phyloP scores from a whole-genome alignment of 2,113 vertebrate genomes.

The Misgurnus anguillicaudatus region DNA sequence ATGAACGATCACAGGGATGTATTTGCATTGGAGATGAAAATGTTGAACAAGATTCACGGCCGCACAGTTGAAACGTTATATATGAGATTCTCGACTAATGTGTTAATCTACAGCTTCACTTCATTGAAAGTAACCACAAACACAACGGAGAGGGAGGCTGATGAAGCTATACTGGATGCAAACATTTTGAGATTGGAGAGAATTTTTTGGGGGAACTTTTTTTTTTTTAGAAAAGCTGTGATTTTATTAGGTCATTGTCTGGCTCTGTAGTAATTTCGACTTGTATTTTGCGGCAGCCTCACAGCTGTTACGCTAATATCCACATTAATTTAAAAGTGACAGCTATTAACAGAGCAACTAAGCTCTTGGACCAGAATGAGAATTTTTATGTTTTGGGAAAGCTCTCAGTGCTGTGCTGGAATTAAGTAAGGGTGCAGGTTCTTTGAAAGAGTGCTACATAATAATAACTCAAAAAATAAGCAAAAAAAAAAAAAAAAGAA shows the following conservation, averaged over 20 bases:
- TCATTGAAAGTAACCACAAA: conserved; percentile 60
- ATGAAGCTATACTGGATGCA: conserved; percentile 20
- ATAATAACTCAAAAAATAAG: neutral
- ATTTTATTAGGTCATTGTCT: conserved; percentile 63
- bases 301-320: conserved; percentile 70
- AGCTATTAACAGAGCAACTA: conserved; percentile 64
- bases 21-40: conserved; percentile 81
- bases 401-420: conserved; percentile 33
- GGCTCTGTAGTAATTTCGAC: conserved; percentile 59
- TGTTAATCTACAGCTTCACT: conserved; percentile 65
- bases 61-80: conserved; percentile 58
- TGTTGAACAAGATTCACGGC: conserved; percentile 68
- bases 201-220: conserved; percentile 40
- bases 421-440: conserved; percentile 60
- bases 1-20: conserved; percentile 76
- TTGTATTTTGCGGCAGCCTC: conserved; percentile 62
- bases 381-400: conserved; percentile 50
- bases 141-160: conserved; percentile 50
- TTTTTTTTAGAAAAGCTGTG: conserved; percentile 6
- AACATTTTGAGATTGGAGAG: conserved; percentile 34
- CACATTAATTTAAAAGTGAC: conserved; percentile 68
- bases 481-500: no score
- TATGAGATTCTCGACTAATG: conserved; percentile 62
- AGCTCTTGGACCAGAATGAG: conserved; percentile 51
- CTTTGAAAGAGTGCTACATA: conserved; percentile 33